phyloP scores from a whole-genome alignment of 2,888 invertebrate genomes.

The Andricus curvator region DNA sequence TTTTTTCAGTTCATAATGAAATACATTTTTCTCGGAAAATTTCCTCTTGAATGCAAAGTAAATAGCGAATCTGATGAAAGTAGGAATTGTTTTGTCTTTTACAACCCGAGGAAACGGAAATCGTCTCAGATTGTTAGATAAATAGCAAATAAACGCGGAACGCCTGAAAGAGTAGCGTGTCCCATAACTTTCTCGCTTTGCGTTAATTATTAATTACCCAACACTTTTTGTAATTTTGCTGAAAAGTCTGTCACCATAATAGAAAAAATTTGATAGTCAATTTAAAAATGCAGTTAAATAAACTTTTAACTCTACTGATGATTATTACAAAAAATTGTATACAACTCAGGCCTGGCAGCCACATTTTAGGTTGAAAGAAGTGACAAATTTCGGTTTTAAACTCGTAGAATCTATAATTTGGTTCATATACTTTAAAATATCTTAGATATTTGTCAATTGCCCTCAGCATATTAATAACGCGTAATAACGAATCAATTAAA shows the following conservation, averaged over 20 bases:
- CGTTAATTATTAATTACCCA: slow-evolving; percentile 22
- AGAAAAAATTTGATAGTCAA: neutral
- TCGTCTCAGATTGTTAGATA: slow-evolving; percentile 31
- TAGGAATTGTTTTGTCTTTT: slow-evolving; percentile 36
- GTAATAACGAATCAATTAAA: too few relatives aligned
- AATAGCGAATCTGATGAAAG: slow-evolving; percentile 23
- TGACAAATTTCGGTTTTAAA: too few relatives aligned
- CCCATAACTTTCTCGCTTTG: slow-evolving; percentile 31
- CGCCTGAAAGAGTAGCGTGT: slow-evolving; percentile 32
- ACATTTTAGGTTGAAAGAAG: too few relatives aligned
- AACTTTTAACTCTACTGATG: neutral
- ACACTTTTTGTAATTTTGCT: neutral
- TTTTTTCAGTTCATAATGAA: neutral
- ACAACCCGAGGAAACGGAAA: slow-evolving; percentile 33
- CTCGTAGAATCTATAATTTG: too few relatives aligned
- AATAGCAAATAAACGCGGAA: slow-evolving; percentile 29
- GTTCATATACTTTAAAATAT: too few relatives aligned
- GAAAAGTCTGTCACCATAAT: neutral
- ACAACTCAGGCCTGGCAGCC: too few relatives aligned
- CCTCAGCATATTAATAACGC: too few relatives aligned
- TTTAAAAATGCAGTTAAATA: neutral
- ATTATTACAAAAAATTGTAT: neutral
- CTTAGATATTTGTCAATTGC: too few relatives aligned
- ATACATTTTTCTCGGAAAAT: neutral
- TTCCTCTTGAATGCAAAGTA: neutral